Evolutionary conservation across 2,797 vertebrate genomes (phyloP).

Genomic region (Pangasius djambal): DNA sequence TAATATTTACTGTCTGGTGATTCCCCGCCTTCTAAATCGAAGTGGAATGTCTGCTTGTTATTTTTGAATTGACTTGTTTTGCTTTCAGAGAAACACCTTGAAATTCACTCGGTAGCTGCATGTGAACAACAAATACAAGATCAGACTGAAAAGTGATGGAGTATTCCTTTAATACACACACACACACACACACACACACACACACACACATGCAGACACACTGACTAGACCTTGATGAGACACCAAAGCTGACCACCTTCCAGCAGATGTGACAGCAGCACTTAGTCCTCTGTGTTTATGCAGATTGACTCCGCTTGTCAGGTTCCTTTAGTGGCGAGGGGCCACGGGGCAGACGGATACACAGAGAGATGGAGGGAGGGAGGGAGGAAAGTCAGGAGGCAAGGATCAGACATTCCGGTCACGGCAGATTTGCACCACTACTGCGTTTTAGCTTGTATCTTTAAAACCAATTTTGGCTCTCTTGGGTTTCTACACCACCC

Average conservation of each 20-base stretch:
- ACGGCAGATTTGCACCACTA: constrained; percentile 76
- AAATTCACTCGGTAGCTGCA: background rate
- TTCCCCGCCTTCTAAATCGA: background rate
- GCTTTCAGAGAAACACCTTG: background rate
- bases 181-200: background rate
- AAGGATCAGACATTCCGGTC: constrained; percentile 40
- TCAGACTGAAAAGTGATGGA: background rate
- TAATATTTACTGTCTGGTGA: background rate
- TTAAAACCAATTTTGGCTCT: constrained; percentile 74
- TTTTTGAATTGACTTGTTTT: background rate
- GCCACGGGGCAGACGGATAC: background rate
- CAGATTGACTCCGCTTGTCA: constrained; percentile 10
- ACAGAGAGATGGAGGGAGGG: background rate
- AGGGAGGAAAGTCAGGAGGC: background rate
- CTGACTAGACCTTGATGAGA: background rate
- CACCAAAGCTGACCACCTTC: background rate
- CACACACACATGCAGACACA: background rate
- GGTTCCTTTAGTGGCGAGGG: constrained; percentile 1
- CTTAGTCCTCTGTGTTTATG: constrained; percentile 19
- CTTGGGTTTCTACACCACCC: constrained; percentile 72
- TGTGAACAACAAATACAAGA: background rate
- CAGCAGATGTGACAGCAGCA: constrained; percentile 14
- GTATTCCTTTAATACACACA: background rate
- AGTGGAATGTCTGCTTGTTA: background rate
- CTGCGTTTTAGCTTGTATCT: constrained; percentile 73